Conservation (phyloP, 2,797 vertebrate genomes). For the Hephaestus fuliginosus region DNA sequence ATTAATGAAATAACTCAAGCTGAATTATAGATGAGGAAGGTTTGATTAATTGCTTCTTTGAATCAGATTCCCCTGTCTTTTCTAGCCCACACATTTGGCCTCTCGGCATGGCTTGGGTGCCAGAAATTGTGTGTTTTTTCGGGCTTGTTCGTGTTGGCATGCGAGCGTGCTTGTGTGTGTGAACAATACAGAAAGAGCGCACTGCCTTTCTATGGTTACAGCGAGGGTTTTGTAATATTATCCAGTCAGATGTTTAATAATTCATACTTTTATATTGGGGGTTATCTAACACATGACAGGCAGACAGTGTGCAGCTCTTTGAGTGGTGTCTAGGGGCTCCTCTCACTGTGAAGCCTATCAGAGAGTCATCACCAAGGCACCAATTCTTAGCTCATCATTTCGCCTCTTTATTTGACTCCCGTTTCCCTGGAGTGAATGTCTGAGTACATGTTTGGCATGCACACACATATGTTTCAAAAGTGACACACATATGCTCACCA, state of each 20-base stretch:
- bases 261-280: slow-evolving; percentile 72
- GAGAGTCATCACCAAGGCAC: slow-evolving; percentile 65
- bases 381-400: slow-evolving; percentile 67
- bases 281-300: slow-evolving; percentile 77
- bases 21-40: slow-evolving; percentile 75
- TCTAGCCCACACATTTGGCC: slow-evolving; percentile 50
- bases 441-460: slow-evolving; percentile 51
- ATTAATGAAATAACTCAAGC: slow-evolving; percentile 83
- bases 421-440: slow-evolving; percentile 44
- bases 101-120: slow-evolving; percentile 21
- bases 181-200: slow-evolving; percentile 15
- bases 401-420: slow-evolving; percentile 67
- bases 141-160: slow-evolving; percentile 6
- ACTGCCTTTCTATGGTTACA: slow-evolving; percentile 43
- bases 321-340: slow-evolving; percentile 66
- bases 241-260: slow-evolving; percentile 78
- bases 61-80: slow-evolving; percentile 40
- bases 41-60: slow-evolving; percentile 77
- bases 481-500: slow-evolving; percentile 16
- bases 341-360: slow-evolving; percentile 66
- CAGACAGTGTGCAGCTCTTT: slow-evolving; percentile 59
- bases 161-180: neutral
- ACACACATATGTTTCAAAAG: slow-evolving; percentile 31
- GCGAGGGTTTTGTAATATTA: slow-evolving; percentile 65
- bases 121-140: slow-evolving; percentile 28